A percentile compares a stretch with the other conserved stretches of the same genome.
Evolutionary conservation across 2,797 vertebrate genomes (phyloP).

Genomic region (Nyctibius grandis): DNA sequence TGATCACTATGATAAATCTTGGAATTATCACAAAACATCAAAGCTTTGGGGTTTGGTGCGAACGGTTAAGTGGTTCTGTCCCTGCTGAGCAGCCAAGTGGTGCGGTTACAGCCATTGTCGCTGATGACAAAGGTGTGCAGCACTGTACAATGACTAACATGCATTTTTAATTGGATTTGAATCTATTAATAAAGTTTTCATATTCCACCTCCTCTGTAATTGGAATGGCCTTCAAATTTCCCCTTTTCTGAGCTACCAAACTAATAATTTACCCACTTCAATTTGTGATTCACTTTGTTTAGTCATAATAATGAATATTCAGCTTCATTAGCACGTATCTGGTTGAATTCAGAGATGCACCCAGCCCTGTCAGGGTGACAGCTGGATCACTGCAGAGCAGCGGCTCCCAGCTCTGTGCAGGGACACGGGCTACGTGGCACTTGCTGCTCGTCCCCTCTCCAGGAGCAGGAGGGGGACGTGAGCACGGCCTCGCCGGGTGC

Average conservation of each 20-base stretch:
- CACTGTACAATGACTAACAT: background rate
- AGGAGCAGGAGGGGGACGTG: no score
- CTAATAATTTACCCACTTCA: conserved; percentile 70
- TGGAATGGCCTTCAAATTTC: conserved; percentile 52
- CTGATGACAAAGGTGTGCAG: background rate
- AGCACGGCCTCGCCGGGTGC: background rate
- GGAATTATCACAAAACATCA: background rate
- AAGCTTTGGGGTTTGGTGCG: background rate
- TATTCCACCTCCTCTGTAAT: conserved; percentile 40
- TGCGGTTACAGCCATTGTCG: background rate
- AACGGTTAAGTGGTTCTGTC: background rate
- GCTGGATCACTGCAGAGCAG: background rate
- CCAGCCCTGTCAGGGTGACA: conserved; percentile 28
- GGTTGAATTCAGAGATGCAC: conserved; percentile 39
- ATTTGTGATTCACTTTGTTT: conserved; percentile 66
- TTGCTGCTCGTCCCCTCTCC: accelerated
- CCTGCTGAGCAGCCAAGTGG: background rate
- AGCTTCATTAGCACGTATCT: conserved; percentile 51
- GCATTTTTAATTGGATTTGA: conserved; percentile 45
- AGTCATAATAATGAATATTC: conserved; percentile 67
- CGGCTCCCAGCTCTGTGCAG: background rate
- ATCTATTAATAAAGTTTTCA: conserved; percentile 55
- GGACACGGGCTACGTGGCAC: accelerated
- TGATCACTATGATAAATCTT: background rate
- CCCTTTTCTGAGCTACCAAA: conserved; percentile 54